These are phyloP conservation scores for Eospalax fontanierii DNA, from an alignment of 2,797 vertebrate genomes.

Conservation along the genomic window DNA sequence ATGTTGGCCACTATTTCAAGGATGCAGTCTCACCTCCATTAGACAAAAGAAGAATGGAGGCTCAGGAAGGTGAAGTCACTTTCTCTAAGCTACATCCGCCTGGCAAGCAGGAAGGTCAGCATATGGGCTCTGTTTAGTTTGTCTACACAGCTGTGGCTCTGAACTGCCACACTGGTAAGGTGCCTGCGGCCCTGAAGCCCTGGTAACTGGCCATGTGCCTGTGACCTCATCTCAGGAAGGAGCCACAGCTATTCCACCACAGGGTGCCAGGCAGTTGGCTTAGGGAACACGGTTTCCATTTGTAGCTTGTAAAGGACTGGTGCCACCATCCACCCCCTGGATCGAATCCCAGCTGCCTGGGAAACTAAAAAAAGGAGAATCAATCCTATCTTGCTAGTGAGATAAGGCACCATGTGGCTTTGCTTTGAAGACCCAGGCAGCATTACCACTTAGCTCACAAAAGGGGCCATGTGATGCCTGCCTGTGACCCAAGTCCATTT, in stretches of 20 bases:
- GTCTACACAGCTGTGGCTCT: not conserved
- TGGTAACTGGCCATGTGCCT: not conserved
- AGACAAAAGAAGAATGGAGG: not conserved
- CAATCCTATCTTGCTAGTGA: not conserved
- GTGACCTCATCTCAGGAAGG: not conserved
- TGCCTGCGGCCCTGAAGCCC: accelerated
- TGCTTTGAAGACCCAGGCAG: constrained; percentile 46
- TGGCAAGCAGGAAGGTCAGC: not conserved
- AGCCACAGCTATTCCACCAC: not conserved
- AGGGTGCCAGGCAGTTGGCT: not conserved
- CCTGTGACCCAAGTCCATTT: constrained; percentile 32
- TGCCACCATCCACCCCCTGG: not conserved
- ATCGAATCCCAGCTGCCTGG: not conserved
- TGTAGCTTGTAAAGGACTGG: not conserved
- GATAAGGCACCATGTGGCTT: not conserved
- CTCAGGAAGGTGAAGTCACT: not conserved
- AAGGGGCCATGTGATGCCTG: not conserved
- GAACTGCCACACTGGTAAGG: accelerated
- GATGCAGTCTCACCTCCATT: not conserved
- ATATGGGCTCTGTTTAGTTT: not conserved
- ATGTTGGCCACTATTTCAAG: accelerated
- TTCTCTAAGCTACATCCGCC: not conserved
- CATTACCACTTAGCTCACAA: not conserved
- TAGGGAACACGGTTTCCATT: not conserved
- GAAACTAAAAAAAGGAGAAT: not conserved